phyloP scores from a whole-genome alignment of 2,113 vertebrate genomes.

The Oenanthe melanoleuca region DNA sequence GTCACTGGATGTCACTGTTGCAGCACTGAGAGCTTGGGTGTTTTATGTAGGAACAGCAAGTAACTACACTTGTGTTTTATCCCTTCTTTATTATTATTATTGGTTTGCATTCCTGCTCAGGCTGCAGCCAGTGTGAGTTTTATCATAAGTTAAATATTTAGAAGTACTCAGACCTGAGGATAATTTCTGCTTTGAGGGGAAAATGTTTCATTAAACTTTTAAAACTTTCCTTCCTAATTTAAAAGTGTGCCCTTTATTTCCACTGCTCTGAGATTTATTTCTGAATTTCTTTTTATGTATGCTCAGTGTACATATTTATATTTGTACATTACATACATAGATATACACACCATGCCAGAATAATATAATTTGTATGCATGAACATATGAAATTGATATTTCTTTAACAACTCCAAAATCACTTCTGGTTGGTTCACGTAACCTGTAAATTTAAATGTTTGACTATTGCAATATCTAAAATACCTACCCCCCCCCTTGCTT shows the following conservation, averaged over 20 bases:
- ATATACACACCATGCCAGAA: not conserved
- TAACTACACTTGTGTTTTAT: not conserved
- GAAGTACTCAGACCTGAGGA: not conserved
- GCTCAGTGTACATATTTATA: not conserved
- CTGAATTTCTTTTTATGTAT: not conserved
- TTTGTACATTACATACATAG: not conserved
- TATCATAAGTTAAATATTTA: not conserved
- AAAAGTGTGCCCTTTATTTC: not conserved
- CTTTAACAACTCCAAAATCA: not conserved
- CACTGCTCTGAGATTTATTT: not conserved
- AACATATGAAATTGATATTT: not conserved
- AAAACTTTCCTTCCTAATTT: not conserved
- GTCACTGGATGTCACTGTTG: constrained; percentile 72
- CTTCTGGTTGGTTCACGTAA: not conserved
- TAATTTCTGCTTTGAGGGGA: not conserved
- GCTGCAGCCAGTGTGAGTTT: not conserved
- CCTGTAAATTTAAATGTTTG: not conserved
- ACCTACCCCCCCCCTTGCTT: not conserved
- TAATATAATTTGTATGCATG: not conserved
- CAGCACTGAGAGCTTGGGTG: not conserved
- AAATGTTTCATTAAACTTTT: not conserved
- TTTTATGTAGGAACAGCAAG: not conserved
- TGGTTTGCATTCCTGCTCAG: not conserved
- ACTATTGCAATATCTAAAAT: not conserved
- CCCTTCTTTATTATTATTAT: not conserved